A percentile compares a stretch with the other conserved stretches of the same genome.
Conservation (phyloP, 2,113 vertebrate species). For the Aphyosemion australe region DNA sequence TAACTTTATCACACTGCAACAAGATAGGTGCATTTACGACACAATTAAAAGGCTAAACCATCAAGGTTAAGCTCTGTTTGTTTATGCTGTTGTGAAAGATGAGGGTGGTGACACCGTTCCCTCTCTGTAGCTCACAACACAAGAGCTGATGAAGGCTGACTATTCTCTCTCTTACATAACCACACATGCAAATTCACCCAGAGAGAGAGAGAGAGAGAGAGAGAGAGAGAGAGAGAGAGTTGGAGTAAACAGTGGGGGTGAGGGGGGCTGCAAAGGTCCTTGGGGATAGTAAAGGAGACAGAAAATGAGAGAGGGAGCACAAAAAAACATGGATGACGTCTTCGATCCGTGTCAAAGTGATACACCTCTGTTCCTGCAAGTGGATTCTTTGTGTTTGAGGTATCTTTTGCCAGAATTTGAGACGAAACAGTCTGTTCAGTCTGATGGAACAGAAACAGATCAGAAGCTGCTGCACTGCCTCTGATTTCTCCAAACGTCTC, state of each 20-base stretch:
- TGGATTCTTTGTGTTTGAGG: too few relatives aligned
- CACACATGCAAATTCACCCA: conserved; percentile 59
- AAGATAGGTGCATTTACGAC: neutral
- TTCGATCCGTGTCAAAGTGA: neutral
- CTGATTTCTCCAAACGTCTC: neutral
- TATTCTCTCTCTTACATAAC: conserved; percentile 62
- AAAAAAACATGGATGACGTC: conserved; percentile 12
- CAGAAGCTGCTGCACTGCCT: neutral
- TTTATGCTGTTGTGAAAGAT: conserved; percentile 23
- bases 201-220: conserved; percentile 17
- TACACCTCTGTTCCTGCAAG: neutral
- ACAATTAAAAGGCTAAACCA: neutral
- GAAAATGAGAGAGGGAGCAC: conserved; percentile 9
- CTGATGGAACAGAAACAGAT: neutral
- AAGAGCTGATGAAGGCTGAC: conserved; percentile 58
- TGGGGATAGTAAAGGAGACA: conserved; percentile 20
- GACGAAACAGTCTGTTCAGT: neutral
- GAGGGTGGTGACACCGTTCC: conserved; percentile 38
- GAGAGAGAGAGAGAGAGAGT: too few relatives aligned
- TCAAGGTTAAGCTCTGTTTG: conserved; percentile 29
- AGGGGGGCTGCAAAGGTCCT: conserved; percentile 30
- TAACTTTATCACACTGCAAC: neutral
- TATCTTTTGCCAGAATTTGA: neutral
- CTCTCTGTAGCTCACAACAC: conserved; percentile 42
- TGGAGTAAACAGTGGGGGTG: conserved; percentile 4